phyloP scores from a whole-genome alignment of 1,140 invertebrate species.

The Drosophila lini region DNA sequence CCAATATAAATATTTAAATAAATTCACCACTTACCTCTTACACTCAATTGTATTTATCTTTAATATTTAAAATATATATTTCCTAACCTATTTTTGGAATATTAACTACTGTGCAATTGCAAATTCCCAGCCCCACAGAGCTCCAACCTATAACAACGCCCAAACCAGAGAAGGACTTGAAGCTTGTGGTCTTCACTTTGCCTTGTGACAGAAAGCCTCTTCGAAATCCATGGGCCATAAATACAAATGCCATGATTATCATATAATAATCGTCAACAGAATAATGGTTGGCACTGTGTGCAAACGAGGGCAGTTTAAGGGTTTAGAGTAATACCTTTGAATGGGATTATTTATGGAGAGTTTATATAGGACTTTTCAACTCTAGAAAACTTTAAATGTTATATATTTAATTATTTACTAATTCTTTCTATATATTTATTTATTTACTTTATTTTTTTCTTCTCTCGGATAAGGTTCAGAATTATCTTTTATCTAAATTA shows the following conservation, averaged over 20 bases:
- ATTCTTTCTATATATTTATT: not conserved
- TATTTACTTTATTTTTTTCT: not conserved
- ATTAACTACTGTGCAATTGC: constrained; percentile 9
- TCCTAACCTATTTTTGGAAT: fast-evolving
- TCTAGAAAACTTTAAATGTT: too few species aligned
- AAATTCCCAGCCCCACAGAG: not conserved
- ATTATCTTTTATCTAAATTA: too few species aligned
- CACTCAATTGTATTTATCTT: too few species aligned
- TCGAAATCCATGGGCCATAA: constrained; percentile 20
- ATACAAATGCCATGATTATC: constrained; percentile 36
- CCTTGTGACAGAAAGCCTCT: constrained; percentile 12
- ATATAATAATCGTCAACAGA: constrained; percentile 27
- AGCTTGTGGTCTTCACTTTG: constrained; percentile 9
- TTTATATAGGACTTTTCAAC: not conserved
- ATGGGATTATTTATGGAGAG: not conserved
- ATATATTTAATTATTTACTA: not conserved
- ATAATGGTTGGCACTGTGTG: constrained; percentile 6
- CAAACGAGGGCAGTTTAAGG: constrained; percentile 17
- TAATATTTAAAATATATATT: not conserved
- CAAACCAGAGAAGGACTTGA: constrained; percentile 6
- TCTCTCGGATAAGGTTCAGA: fast-evolving
- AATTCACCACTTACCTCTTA: too few species aligned
- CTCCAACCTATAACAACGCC: not conserved
- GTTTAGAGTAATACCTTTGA: not conserved
- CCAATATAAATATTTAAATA: too few species aligned